Evolutionary conservation across 2,113 vertebrate genomes (phyloP), one percentile per base, ranked within the genome.

Genomic region (Nyctereutes procyonoides): DNA sequence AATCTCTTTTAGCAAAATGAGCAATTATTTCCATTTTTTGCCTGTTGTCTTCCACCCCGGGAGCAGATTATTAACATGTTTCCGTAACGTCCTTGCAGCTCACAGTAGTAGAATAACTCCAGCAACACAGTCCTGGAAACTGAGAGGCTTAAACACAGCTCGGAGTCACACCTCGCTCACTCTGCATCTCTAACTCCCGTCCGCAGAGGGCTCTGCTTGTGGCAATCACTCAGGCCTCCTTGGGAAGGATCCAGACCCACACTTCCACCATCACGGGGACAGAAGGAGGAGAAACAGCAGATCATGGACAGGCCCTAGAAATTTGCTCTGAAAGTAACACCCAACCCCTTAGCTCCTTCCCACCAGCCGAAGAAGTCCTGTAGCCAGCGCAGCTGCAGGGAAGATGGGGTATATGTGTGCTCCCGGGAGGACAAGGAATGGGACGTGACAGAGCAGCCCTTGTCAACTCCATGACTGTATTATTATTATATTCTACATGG

Each of bases 181-280:
- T 4, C 58, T 94, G 80, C 32, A 14, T 84, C 84, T 73, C 62
- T 35, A 8, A 3, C 74, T 87, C 24, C 7, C 20, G 17, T 69
- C 90, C 12, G 82, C n/a, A 89, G 96, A 71, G 92, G 86, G 71
- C 88, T 55, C 80, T 90, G 62, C 84, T 81, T n/a, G 17, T 82
- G 83, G 32, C 0, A 4, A 28, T 53, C n/a, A 15, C 95, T 74
- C 22, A 53, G 53, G n/a, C 8, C 1, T 26, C 74, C 8, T 0
- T 0, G 2, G 7, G 8, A 43, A 17, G 43, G 43, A 51, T 51
- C 6, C 16, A 76, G 73, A 77, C 43, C 24, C 35, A 74, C 73
- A 77, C 26, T 77, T 51, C 26, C 26, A 51, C 74, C 74, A 2
- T 48, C 24, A 6, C 56, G 17, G 56, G 30, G 51, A 79, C 79